Evolutionary conservation across 2,888 invertebrate species (phyloP).

Genomic region (Ephialtes manifestator): DNA sequence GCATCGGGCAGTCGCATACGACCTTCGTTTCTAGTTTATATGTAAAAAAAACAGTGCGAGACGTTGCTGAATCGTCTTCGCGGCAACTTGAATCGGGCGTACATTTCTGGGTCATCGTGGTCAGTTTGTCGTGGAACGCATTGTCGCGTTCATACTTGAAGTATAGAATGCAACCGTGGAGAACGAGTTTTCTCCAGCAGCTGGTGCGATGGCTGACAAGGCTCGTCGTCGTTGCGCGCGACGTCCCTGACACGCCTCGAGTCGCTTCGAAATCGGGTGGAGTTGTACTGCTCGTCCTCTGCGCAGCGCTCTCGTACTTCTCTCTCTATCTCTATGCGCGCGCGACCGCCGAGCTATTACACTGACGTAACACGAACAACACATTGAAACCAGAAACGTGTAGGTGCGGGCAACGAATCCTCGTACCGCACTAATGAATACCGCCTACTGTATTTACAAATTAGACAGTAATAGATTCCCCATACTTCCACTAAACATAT

Average conservation of each 20-base stretch:
- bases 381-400: conserved; percentile 1
- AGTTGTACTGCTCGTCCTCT: conserved; percentile 16
- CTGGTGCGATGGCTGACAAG: conserved; percentile 44
- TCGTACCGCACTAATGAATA: not conserved
- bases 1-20: not conserved
- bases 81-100: conserved; percentile 18
- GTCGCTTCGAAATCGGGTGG: conserved; percentile 52
- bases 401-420: conserved; percentile 4
- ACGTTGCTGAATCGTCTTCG: conserved; percentile 9
- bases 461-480: not conserved
- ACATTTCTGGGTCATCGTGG: conserved; percentile 61
- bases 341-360: conserved; percentile 5
- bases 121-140: conserved; percentile 40
- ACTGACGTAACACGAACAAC: conserved; percentile 36
- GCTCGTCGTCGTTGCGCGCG: conserved; percentile 18
- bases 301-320: not conserved
- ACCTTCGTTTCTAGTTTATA: conserved; percentile 25
- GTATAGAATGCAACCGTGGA: conserved; percentile 18
- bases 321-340: conserved; percentile 4
- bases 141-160: conserved; percentile 18
- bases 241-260: conserved; percentile 66
- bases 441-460: conserved; percentile 18
- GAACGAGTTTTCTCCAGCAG: conserved; percentile 66
- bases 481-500: not conserved
- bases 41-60: not conserved